Evolutionary conservation across 2,113 vertebrate genomes (phyloP).

Genomic region (Prochilodus magdalenae): DNA sequence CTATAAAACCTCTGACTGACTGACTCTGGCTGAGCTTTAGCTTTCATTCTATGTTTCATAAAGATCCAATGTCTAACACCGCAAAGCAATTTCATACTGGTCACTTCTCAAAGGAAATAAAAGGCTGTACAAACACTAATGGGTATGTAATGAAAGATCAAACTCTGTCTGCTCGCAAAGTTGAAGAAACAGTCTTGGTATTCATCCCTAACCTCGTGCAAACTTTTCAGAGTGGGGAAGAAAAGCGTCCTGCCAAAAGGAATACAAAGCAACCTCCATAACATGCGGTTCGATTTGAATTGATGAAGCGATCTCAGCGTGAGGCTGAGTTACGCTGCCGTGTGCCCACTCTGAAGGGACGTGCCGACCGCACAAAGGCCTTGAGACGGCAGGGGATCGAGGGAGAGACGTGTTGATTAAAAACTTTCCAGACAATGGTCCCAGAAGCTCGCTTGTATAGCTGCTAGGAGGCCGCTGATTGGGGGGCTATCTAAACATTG

Average conservation of each 20-base stretch:
- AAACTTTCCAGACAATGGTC: neutral
- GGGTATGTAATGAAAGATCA: neutral
- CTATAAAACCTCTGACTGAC: too few species aligned
- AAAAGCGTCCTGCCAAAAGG: neutral
- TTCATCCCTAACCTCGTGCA: neutral
- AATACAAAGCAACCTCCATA: neutral
- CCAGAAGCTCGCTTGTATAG: neutral
- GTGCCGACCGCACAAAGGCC: neutral
- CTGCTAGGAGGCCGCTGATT: conserved; percentile 1
- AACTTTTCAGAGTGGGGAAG: neutral
- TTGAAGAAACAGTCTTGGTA: neutral
- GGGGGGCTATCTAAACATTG: conserved; percentile 47
- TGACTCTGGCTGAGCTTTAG: too few species aligned
- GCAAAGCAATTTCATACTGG: neutral
- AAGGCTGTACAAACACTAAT: neutral
- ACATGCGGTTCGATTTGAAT: neutral
- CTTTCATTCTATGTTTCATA: too few species aligned
- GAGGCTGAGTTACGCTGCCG: neutral
- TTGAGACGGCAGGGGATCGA: neutral
- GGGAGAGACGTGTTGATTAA: conserved; percentile 25
- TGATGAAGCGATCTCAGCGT: conserved; percentile 2
- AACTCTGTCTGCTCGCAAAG: neutral
- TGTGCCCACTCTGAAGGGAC: neutral
- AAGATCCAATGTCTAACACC: too few species aligned
- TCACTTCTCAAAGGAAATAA: neutral